Base-by-base conservation (phyloP, 2,888 invertebrate species). In the Epicampocera succincta region DNA sequence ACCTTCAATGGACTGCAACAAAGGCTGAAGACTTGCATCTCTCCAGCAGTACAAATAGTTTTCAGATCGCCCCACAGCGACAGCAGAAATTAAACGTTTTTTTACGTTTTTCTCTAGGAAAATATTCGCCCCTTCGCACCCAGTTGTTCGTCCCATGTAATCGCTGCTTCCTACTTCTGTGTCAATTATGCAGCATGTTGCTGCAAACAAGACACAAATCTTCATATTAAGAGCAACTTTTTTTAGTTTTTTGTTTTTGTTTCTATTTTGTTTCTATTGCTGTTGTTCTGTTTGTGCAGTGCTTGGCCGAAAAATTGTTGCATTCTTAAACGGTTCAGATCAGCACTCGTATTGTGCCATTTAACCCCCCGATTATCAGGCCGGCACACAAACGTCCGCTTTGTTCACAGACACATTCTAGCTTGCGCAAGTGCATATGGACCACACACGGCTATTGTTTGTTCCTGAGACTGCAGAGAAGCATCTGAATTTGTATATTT, bases 291-390 rank as follows among this genome's bases (percentile, higher is more conserved):
- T n/a, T 61, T 72, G 15, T 15, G 8, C 6, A 19, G 40, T 42
- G 40, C 11, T 52, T 44, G n/a, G 6, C 54, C 11, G 5, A 58
- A 66, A 66, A 76, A 73, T 72, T 81, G 72, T 63, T 48, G 68
- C 72, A 68, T 40, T 73, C 73, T 68, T 72, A 68, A 76, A 72
- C 72, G 65, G 48, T 48, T 38, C 54, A 48, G 13, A 4, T 29
- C 3, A 29, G 6, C 29, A 29, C 3, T 60, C 9, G 40, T 19
- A 72, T 76, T 76, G 66, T 33, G 72, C 63, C 76, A 76, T 73
- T 76, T 68, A 63, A 48, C 48, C 61, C 63, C 19, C 33, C 3
- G 33, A 33, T 33, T 33, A 33, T 33, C 8, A 33, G 33, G 5
- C 5, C 3, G 5, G 25, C 52, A 46, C 40, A 21, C 66, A 46